Evolutionary conservation across 1,140 invertebrate species (phyloP).

Genomic region (Hypothenemus hampei): DNA sequence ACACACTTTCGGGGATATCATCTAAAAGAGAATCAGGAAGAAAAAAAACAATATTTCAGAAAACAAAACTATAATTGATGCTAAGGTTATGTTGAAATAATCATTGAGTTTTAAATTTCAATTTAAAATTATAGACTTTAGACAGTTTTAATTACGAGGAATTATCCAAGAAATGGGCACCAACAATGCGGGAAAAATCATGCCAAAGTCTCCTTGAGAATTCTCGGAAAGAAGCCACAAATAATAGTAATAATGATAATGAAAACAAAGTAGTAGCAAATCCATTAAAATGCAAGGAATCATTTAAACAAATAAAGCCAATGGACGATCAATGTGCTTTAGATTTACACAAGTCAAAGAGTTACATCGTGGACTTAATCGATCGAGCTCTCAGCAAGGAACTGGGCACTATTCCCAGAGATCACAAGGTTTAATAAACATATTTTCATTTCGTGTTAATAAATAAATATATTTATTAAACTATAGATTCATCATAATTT

Average conservation of each 20-base stretch:
- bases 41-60: conserved; percentile 2
- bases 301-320: neutral
- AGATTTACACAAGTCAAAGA: conserved; percentile 47
- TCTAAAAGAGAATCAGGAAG: neutral
- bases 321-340: conserved; percentile 35
- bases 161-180: conserved; percentile 2
- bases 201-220: too few species aligned
- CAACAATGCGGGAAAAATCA: too few species aligned
- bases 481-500: conserved; percentile 26
- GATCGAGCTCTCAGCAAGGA: conserved; percentile 45
- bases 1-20: too few species aligned
- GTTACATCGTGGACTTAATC: conserved; percentile 46
- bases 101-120: neutral
- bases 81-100: neutral
- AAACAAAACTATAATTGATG: neutral
- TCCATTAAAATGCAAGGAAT: neutral
- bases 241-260: too few species aligned
- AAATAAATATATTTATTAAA: neutral
- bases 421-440: neutral
- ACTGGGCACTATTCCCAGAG: conserved; percentile 37
- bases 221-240: too few species aligned
- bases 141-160: conserved; percentile 27
- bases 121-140: neutral
- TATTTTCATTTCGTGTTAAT: neutral
- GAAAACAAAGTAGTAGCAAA: neutral